Conservation (phyloP, 2,888 invertebrate species). For the Ophioninae sp. region DNA sequence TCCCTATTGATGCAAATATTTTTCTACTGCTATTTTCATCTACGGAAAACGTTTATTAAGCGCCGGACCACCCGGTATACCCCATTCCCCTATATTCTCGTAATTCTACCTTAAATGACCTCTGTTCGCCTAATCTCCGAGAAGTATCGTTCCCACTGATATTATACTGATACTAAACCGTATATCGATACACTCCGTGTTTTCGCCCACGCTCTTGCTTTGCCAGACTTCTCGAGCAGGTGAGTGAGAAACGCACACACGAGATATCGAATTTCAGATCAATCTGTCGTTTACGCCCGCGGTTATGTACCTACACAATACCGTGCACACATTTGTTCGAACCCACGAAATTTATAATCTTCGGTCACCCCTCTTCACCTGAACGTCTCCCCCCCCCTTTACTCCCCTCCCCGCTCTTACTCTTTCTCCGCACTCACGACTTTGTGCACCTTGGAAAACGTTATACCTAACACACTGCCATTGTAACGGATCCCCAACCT, state of each 20-base stretch:
- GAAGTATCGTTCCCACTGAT: slow-evolving; percentile 8
- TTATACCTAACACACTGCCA: too few relatives aligned
- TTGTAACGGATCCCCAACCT: slow-evolving; percentile 16
- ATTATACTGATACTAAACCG: neutral
- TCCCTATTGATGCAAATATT: too few relatives aligned
- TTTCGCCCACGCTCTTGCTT: neutral
- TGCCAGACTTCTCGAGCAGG: slow-evolving; percentile 15
- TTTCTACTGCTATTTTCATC: too few relatives aligned
- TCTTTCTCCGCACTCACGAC: slow-evolving; percentile 14
- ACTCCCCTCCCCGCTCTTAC: too few relatives aligned
- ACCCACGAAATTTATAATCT: slow-evolving; percentile 50
- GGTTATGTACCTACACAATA: neutral
- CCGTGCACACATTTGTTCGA: neutral
- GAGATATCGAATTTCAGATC: slow-evolving; percentile 23
- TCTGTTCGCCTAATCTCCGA: slow-evolving; percentile 13
- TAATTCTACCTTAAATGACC: too few relatives aligned
- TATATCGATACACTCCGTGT: neutral
- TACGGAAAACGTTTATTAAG: too few relatives aligned
- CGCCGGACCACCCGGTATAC: too few relatives aligned
- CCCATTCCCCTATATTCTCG: too few relatives aligned
- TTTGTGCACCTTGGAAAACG: neutral
- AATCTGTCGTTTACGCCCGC: slow-evolving; percentile 26
- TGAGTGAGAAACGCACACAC: slow-evolving; percentile 16
- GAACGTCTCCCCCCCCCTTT: too few relatives aligned
- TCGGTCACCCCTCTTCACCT: slow-evolving; percentile 43